These are phyloP conservation scores for Tenodera sinensis DNA, from an alignment of 2,888 invertebrate genomes.

Conservation along the genomic window DNA sequence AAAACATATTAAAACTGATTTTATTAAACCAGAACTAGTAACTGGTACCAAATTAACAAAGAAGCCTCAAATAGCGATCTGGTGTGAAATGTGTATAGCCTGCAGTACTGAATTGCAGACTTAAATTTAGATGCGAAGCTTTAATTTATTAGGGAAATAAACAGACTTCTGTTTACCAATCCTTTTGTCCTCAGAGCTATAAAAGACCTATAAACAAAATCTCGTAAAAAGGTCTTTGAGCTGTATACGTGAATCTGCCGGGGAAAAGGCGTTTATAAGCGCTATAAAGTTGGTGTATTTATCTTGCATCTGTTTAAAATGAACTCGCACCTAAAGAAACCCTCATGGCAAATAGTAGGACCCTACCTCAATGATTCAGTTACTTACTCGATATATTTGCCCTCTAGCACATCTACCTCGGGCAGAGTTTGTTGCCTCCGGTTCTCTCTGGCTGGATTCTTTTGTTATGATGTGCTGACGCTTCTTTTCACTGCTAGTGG, in stretches of 20 bases:
- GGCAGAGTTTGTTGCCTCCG: background rate
- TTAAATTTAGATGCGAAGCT: no score
- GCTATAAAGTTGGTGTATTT: background rate
- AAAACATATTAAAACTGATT: no score
- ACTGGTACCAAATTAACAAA: no score
- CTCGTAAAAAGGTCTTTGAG: background rate
- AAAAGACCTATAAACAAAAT: background rate
- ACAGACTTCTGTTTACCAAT: background rate
- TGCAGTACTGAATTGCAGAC: no score
- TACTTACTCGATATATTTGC: background rate
- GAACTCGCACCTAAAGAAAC: background rate
- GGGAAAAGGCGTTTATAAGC: background rate
- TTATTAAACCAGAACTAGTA: no score
- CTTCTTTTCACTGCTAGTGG: background rate
- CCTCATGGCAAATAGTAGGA: no score
- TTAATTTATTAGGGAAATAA: no score
- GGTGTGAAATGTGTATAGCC: no score
- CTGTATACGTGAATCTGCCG: background rate
- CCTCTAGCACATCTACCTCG: background rate
- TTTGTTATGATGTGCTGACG: background rate
- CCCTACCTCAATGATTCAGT: background rate
- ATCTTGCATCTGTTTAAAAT: background rate
- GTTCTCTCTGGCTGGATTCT: background rate
- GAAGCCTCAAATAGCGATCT: no score
- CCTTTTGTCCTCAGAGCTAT: background rate